Percentiles rank a stretch among this genome's conserved stretches.
phyloP scores from a whole-genome alignment of 2,888 invertebrate species.

The Drosophila ochracea region DNA sequence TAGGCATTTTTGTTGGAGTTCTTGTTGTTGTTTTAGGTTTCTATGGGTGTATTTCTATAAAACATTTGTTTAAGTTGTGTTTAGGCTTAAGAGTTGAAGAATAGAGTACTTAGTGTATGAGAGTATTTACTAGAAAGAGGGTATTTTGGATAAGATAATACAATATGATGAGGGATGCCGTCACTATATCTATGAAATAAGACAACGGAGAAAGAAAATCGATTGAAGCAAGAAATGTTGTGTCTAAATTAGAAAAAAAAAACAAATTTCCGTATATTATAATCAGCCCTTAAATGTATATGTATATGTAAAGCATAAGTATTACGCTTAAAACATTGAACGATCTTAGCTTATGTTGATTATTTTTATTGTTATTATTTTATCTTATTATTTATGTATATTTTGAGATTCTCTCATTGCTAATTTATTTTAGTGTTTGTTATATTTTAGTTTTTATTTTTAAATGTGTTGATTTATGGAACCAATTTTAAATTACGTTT shows the following conservation, averaged over 20 bases:
- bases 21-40: constrained; percentile 40
- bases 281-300: constrained; percentile 85
- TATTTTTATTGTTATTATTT: constrained; percentile 28
- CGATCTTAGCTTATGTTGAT: constrained; percentile 57
- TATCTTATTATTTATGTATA: constrained; percentile 29
- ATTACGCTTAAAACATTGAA: constrained; percentile 50
- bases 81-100: constrained; percentile 35
- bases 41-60: constrained; percentile 60
- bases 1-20: constrained; percentile 80
- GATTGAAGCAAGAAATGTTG: constrained; percentile 7
- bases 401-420: constrained; percentile 34
- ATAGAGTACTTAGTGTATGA: constrained; percentile 34
- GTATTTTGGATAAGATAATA: constrained; percentile 18
- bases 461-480: constrained; percentile 59
- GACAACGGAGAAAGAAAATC: constrained; percentile 12
- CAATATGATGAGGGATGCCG: constrained; percentile 19
- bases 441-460: constrained; percentile 38
- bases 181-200: constrained; percentile 7
- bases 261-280: constrained; percentile 85
- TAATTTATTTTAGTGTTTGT: constrained; percentile 50
- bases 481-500: constrained; percentile 62
- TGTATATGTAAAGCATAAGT: constrained; percentile 53
- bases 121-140: constrained; percentile 29
- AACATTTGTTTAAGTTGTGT: constrained; percentile 44
- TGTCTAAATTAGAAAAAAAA: constrained; percentile 32